Base-by-base conservation (phyloP, 2,888 invertebrate genomes). In the Orthosia gothica region DNA sequence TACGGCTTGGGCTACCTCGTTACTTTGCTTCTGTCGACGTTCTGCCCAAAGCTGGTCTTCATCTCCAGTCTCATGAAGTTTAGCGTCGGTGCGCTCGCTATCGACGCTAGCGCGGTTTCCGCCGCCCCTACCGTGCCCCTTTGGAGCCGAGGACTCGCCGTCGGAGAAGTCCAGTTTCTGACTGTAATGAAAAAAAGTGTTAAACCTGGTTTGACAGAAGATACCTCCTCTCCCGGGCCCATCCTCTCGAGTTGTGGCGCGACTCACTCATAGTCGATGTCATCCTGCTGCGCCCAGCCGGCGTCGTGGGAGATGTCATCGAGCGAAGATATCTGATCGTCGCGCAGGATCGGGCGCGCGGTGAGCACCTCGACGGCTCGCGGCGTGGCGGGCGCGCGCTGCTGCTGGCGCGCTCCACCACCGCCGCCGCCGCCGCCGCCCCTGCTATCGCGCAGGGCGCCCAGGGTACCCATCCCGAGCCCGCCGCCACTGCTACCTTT, bases 131-230 rank as follows among this genome's bases (percentile, higher is more conserved):
- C 93, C 86, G 79, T 83, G 91, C 65, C 91, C 91, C 89, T 95
- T 94, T 20, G 94, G 93, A 73, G 92, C 92, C 47, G 95, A 93
- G 20, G 96, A 93, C 87, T 99, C 99, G 89, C 99, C 99, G 95
- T 99, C 99, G 91, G 99, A 99, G 95, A 99, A 99, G 85, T 98
- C 98, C 92, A 99, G 95, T 94, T 99, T 99, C 96, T 99, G 98
- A 97, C 98, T 98, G 95, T 74, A 93, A 95, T 81, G 70, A 75
- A 77, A 83, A 83, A 63, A 70, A 45, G 9, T 12, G 49, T 65
- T 23, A 64, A 23, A 32, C 1, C 23, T 40, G 32, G 67, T 52
- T 20, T 32, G 1, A 45, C 32, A 2, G 7, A 40, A 40, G 32
- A 32, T 26, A 26, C 26, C 26, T 4, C 26, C 26, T 26, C 26